Evolutionary conservation across 2,113 vertebrate genomes (phyloP).

Genomic region (Gallinago paraguaiae): DNA sequence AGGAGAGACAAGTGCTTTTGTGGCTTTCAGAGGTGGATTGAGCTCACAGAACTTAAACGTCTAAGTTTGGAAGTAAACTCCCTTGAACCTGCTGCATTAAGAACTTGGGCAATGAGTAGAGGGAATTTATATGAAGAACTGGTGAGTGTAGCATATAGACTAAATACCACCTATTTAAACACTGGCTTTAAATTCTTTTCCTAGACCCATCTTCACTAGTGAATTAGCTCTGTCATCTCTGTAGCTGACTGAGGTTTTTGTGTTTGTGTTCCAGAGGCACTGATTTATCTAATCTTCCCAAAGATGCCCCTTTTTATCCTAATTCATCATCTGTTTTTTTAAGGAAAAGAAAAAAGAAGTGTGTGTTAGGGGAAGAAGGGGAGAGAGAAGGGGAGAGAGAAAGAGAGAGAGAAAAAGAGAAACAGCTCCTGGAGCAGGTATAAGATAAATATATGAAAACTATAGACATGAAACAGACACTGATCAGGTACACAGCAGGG

Average conservation of each 20-base stretch:
- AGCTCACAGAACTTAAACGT: neutral
- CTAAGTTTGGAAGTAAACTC: neutral
- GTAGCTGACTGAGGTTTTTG: neutral
- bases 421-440: slow-evolving; percentile 20
- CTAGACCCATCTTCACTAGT: neutral
- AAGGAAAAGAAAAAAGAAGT: neutral
- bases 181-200: neutral
- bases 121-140: neutral
- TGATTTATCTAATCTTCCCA: neutral
- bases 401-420: neutral
- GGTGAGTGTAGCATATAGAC: neutral
- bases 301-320: neutral
- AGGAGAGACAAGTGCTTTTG: neutral
- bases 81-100: neutral
- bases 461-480: slow-evolving; percentile 67
- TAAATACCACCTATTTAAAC: neutral
- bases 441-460: slow-evolving; percentile 60
- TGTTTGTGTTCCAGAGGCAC: neutral
- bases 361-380: neutral
- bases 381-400: neutral
- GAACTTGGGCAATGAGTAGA: neutral
- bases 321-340: neutral
- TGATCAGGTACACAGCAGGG: slow-evolving; percentile 61
- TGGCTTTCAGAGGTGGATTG: neutral
- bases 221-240: neutral